Percentiles rank a stretch among this genome's conserved stretches.
phyloP scores from a whole-genome alignment of 1,140 invertebrate species.

The Zaprionus nigranus region DNA sequence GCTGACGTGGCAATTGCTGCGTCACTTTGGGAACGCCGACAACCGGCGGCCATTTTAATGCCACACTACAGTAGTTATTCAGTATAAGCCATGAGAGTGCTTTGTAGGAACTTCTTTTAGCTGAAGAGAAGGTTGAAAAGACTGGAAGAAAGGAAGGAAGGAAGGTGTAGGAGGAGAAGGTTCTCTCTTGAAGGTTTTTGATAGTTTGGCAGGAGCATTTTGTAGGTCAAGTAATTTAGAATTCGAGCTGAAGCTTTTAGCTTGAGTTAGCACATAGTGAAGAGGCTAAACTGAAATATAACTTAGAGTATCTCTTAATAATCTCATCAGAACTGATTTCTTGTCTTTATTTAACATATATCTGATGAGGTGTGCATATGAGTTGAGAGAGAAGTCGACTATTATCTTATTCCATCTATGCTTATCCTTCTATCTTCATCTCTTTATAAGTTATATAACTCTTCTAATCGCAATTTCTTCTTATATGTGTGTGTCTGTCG shows the following conservation, averaged over 20 bases:
- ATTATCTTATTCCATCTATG: no score
- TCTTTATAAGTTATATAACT: no score
- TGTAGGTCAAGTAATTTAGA: background rate
- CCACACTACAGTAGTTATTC: background rate
- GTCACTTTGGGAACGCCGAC: background rate
- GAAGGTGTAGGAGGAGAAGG: background rate
- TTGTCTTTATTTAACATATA: no score
- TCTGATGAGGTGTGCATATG: no score
- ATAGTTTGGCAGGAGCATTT: background rate
- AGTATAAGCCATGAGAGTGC: background rate
- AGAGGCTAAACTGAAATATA: no score
- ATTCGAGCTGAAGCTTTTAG: no score
- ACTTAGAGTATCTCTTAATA: no score
- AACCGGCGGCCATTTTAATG: conserved; percentile 6
- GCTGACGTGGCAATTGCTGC: conserved; percentile 5
- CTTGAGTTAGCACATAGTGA: no score
- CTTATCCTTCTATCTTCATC: no score
- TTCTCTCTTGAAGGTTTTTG: background rate
- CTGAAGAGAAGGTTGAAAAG: background rate
- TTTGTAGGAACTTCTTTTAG: background rate
- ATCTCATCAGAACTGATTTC: no score
- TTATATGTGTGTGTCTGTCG: no score
- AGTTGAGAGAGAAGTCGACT: background rate
- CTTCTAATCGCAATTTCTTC: no score
- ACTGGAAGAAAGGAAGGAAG: background rate